Evolutionary conservation across 1,140 invertebrate species (phyloP).

Genomic region (Bacillus rossius): DNA sequence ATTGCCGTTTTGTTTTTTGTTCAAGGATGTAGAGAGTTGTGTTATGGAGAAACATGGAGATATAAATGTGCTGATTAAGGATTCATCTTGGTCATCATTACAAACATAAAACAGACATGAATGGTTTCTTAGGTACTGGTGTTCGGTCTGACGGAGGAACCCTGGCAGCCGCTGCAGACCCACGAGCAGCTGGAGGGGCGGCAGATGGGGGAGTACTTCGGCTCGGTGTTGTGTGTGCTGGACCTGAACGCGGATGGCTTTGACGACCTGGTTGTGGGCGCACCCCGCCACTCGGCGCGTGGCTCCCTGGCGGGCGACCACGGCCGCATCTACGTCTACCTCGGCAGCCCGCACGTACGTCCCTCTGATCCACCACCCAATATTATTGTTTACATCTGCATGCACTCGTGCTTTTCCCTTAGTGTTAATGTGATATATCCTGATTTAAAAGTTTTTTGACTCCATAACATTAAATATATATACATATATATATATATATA

Average conservation of each 20-base stretch:
- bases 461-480: too few species aligned
- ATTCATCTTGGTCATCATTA: too few species aligned
- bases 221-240: slow-evolving; percentile 40
- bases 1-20: too few species aligned
- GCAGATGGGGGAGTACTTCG: slow-evolving; percentile 49
- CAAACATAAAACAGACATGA: too few species aligned
- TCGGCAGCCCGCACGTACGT: slow-evolving; percentile 27
- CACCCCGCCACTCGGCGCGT: slow-evolving; percentile 41
- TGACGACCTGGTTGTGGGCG: slow-evolving; percentile 49
- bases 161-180: slow-evolving; percentile 1
- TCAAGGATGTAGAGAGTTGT: too few species aligned
- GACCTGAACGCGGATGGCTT: slow-evolving; percentile 47
- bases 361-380: slow-evolving; percentile 9
- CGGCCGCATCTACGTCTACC: slow-evolving; percentile 44
- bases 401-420: slow-evolving; percentile 43
- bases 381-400: slow-evolving; percentile 43
- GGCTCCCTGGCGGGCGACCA: slow-evolving; percentile 37
- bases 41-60: too few species aligned
- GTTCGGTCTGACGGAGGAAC: slow-evolving; percentile 21
- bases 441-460: too few species aligned
- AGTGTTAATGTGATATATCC: slow-evolving; percentile 44
- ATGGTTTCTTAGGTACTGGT: too few species aligned
- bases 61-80: too few species aligned
- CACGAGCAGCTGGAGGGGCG: slow-evolving; percentile 22
- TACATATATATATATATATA: too few species aligned